Conservation (phyloP, 2,113 vertebrate species). For the Leptocoma aspasia region DNA sequence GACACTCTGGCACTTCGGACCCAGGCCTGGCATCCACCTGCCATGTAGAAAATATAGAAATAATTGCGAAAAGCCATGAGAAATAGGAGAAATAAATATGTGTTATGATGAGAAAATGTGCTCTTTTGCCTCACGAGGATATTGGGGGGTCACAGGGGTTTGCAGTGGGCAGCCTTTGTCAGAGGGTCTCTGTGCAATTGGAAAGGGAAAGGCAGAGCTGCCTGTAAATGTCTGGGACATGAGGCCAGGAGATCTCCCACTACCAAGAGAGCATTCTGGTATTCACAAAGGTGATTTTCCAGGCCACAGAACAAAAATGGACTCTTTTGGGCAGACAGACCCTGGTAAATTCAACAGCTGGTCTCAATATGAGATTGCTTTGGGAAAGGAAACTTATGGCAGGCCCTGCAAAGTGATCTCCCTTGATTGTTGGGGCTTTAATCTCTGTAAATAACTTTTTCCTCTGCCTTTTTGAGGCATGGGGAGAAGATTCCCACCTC, state of each 20-base stretch:
- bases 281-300: background rate
- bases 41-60: background rate
- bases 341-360: background rate
- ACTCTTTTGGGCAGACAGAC: background rate
- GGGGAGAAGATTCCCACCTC: background rate
- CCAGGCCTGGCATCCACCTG: too few relatives aligned
- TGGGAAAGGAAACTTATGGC: background rate
- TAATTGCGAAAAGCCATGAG: background rate
- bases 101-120: background rate
- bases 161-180: accelerated
- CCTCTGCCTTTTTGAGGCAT: background rate
- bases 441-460: background rate
- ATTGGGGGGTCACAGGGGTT: background rate
- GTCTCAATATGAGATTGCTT: background rate
- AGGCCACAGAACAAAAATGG: background rate
- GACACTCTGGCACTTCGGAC: background rate
- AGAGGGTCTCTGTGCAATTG: background rate
- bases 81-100: background rate
- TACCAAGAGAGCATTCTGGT: background rate
- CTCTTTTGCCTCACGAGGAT: background rate
- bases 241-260: background rate
- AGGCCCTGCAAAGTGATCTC: slow-evolving; percentile 1
- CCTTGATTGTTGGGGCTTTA: background rate
- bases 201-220: background rate
- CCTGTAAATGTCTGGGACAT: background rate